Conservation (phyloP, 2,113 vertebrate species). For the Octodon degus region DNA sequence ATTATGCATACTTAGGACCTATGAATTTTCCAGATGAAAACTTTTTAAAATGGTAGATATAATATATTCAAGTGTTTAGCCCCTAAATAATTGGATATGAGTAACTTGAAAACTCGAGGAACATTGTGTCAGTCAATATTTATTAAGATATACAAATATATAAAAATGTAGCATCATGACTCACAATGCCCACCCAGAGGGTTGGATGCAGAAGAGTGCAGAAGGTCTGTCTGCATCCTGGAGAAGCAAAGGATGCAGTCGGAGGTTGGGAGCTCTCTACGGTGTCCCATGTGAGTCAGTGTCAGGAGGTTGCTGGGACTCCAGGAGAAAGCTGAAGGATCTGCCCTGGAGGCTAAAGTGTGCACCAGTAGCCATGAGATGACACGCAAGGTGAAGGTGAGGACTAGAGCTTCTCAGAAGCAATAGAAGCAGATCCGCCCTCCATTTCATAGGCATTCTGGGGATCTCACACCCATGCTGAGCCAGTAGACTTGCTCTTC, state of each 20-base stretch:
- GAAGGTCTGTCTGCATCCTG: neutral
- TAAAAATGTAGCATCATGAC: neutral
- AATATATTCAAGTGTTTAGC: constrained; percentile 8
- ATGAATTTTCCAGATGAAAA: neutral
- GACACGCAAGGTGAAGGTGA: neutral
- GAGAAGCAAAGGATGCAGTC: neutral
- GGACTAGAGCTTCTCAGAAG: neutral
- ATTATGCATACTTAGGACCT: neutral
- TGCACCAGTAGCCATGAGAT: neutral
- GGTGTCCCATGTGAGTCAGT: neutral
- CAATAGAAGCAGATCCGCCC: neutral
- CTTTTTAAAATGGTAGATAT: neutral
- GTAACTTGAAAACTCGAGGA: neutral
- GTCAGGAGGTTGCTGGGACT: neutral
- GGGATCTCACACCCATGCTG: neutral
- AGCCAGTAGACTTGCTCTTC: neutral
- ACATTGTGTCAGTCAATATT: neutral
- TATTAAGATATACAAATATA: neutral
- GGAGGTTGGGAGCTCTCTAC: neutral
- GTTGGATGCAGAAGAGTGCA: neutral
- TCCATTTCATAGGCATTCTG: neutral
- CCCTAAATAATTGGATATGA: neutral
- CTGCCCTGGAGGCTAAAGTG: neutral
- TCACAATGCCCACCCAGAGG: neutral
- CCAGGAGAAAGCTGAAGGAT: neutral